A percentile compares a stretch with the other conserved stretches of the same genome.
Conservation (phyloP, 1,140 invertebrate species). For the Spodoptera frugiperda region DNA sequence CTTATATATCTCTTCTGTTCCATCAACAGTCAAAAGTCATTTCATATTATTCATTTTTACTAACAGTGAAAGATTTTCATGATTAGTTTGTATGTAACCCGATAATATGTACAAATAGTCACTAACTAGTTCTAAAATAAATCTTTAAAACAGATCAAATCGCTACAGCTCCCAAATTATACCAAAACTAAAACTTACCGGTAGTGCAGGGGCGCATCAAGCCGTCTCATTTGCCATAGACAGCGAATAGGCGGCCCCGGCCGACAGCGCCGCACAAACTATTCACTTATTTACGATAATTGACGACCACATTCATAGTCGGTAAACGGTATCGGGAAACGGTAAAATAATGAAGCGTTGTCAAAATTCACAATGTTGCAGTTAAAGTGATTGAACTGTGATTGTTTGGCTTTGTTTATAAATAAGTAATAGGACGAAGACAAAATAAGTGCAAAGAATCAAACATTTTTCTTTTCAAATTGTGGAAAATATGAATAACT, state of each 20-base stretch:
- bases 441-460: not conserved
- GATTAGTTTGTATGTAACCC: too few relatives aligned
- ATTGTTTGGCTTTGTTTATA: not conserved
- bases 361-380: slow-evolving; percentile 4
- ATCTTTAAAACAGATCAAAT: not conserved
- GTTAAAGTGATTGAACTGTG: not conserved
- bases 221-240: slow-evolving; percentile 77
- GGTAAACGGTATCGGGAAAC: slow-evolving; percentile 40
- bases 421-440: too few relatives aligned
- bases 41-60: too few relatives aligned
- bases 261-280: slow-evolving; percentile 62
- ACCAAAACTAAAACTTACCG: slow-evolving; percentile 32
- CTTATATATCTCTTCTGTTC: too few relatives aligned
- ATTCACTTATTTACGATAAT: slow-evolving; percentile 69
- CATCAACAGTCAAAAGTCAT: too few relatives aligned
- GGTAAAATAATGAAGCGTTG: slow-evolving; percentile 14
- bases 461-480: not conserved
- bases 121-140: too few relatives aligned
- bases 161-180: not conserved
- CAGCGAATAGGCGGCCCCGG: slow-evolving; percentile 78
- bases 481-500: too few relatives aligned
- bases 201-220: slow-evolving; percentile 60
- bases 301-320: slow-evolving; percentile 52
- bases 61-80: too few relatives aligned
- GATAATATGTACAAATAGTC: too few relatives aligned